phyloP scores from a whole-genome alignment of 2,888 invertebrate genomes.

The Papilio gigon region DNA sequence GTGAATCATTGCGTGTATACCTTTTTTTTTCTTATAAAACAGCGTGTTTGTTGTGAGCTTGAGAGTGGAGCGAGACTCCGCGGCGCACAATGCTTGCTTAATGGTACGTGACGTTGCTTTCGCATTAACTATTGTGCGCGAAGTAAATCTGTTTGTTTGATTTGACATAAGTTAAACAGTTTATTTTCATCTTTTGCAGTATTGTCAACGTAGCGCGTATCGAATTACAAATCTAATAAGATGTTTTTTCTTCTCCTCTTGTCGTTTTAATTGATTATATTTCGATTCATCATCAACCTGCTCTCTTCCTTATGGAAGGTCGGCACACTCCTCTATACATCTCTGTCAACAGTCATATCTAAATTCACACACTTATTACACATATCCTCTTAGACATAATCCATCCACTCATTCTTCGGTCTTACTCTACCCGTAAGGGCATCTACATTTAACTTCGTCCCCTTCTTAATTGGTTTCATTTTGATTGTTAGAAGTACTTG shows the following conservation, averaged over 20 bases:
- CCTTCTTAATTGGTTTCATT: no score
- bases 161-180: conserved; percentile 1
- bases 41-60: conserved; percentile 24
- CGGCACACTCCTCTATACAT: no score
- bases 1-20: conserved; percentile 23
- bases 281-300: no score
- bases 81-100: conserved; percentile 19
- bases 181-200: conserved; percentile 8
- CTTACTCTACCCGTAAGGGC: no score
- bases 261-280: background rate
- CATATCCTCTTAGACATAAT: no score
- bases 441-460: no score
- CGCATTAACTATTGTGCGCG: conserved; percentile 23
- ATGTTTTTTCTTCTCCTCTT: background rate
- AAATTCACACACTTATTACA: no score
- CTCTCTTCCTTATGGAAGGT: no score
- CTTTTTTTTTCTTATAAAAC: conserved; percentile 23
- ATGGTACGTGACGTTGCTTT: conserved; percentile 24
- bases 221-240: background rate
- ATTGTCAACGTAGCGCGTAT: background rate
- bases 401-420: no score
- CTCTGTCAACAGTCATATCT: no score
- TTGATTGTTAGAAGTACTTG: no score
- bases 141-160: conserved; percentile 18
- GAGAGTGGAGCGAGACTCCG: conserved; percentile 17